Evolutionary conservation across 2,888 invertebrate genomes (phyloP).

Genomic region (Ferrisia virgata): DNA sequence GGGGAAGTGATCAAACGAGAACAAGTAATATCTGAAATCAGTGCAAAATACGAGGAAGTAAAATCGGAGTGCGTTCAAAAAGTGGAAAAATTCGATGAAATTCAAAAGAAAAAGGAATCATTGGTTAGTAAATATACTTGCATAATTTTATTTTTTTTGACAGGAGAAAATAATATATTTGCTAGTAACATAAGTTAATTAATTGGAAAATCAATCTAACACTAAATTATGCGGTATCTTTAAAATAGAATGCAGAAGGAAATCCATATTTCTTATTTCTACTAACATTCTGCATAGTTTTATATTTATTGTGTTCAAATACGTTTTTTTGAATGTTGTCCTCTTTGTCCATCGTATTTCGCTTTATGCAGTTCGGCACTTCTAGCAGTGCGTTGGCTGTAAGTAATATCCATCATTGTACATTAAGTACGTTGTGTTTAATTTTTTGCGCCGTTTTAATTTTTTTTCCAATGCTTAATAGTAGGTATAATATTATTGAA

Average conservation of each 20-base stretch:
- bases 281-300: neutral
- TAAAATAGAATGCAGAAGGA: neutral
- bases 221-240: neutral
- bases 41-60: neutral
- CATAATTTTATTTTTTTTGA: neutral
- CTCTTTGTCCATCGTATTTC: neutral
- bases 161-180: too few relatives aligned
- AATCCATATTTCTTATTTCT: neutral
- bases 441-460: neutral
- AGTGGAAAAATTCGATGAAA: neutral
- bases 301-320: constrained; percentile 15
- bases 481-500: too few relatives aligned
- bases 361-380: neutral
- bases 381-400: constrained; percentile 6
- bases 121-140: constrained; percentile 13
- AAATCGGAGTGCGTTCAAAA: neutral
- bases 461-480: neutral
- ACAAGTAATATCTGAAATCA: neutral
- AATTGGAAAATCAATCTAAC: neutral
- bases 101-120: constrained; percentile 14
- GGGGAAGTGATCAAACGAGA: neutral
- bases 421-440: neutral
- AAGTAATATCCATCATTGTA: neutral
- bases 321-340: constrained; percentile 16
- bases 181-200: neutral